phyloP scores from a whole-genome alignment of 2,888 invertebrate genomes.

The Amblyteles armatorius region DNA sequence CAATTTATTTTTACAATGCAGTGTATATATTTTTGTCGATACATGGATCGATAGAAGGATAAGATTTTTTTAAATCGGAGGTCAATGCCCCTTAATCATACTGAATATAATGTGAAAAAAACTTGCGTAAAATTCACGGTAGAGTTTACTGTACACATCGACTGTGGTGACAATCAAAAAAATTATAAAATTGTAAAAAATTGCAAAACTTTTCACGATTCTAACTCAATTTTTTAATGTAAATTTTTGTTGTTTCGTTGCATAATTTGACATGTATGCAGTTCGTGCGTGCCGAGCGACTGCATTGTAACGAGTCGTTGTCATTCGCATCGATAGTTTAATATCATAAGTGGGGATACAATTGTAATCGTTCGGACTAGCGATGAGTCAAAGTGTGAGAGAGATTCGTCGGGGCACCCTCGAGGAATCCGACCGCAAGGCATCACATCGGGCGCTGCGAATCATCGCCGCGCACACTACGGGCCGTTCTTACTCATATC shows the following conservation, averaged over 20 bases:
- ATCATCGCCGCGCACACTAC: constrained; percentile 26
- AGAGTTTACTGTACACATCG: not conserved
- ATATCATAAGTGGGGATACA: not conserved
- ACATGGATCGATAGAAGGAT: not conserved
- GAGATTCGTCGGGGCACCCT: not conserved
- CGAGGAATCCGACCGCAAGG: constrained; percentile 5
- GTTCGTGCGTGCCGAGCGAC: not conserved
- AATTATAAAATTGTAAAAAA: not conserved
- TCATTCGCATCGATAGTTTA: constrained; percentile 14
- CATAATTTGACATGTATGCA: not conserved
- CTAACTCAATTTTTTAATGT: not conserved
- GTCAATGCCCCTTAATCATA: not conserved
- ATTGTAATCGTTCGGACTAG: constrained; percentile 13
- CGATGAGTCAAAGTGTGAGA: constrained; percentile 44
- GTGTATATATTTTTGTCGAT: not conserved
- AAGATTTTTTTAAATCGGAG: not conserved
- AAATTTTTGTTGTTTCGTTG: not conserved
- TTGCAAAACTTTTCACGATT: not conserved
- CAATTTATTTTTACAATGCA: too few species aligned
- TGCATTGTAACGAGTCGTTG: constrained; percentile 10
- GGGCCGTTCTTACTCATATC: constrained; percentile 17
- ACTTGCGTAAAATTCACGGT: not conserved
- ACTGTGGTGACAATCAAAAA: not conserved
- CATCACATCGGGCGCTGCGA: constrained; percentile 18
- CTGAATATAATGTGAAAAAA: not conserved